phyloP scores from a whole-genome alignment of 2,888 invertebrate species.

The Eugnorisma glareosa region DNA sequence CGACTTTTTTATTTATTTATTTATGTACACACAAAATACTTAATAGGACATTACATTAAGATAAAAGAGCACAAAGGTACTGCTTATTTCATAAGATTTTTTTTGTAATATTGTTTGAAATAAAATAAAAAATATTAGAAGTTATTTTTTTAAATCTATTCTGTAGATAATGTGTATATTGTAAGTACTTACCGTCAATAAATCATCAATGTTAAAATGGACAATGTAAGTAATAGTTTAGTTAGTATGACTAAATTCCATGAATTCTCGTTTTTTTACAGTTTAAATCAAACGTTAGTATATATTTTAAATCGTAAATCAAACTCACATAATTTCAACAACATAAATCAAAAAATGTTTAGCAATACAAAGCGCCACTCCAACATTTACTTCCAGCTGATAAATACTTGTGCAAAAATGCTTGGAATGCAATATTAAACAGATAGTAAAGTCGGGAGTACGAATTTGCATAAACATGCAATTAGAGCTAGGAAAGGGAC shows the following conservation, averaged over 20 bases:
- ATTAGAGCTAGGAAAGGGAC: constrained; percentile 77
- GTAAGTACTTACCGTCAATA: neutral
- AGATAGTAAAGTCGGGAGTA: constrained; percentile 67
- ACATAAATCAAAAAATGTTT: neutral
- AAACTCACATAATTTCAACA: neutral
- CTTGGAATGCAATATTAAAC: constrained; percentile 74
- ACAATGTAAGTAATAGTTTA: neutral
- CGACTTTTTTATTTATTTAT: too few species aligned
- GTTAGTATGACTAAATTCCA: neutral
- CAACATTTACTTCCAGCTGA: constrained; percentile 21
- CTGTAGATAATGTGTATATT: neutral
- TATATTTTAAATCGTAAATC: neutral
- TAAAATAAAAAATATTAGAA: too few species aligned
- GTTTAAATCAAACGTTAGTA: neutral
- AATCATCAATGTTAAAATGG: neutral
- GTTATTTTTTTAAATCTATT: neutral
- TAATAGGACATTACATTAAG: too few species aligned
- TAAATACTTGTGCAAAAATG: constrained; percentile 59
- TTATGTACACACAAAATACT: too few species aligned
- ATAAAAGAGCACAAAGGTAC: too few species aligned
- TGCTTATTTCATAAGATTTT: too few species aligned
- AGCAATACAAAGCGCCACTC: constrained; percentile 8
- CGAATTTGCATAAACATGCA: constrained; percentile 82
- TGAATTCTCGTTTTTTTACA: neutral
- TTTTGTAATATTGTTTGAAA: too few species aligned